phyloP scores from a whole-genome alignment of 1,140 invertebrate species.

The Sycophaga agraensis region DNA sequence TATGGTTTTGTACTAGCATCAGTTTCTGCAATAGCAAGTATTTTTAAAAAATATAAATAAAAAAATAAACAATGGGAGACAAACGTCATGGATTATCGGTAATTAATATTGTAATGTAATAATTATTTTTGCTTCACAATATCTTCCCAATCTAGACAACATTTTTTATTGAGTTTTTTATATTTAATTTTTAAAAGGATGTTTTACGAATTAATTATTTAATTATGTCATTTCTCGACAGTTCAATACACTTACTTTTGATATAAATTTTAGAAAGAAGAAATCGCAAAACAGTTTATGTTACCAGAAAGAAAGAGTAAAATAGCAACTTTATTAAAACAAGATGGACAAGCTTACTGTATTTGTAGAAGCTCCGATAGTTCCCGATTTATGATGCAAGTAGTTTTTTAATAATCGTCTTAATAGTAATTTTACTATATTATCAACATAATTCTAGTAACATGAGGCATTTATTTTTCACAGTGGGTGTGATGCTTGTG shows the following conservation, averaged over 20 bases:
- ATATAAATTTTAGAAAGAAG: conserved; percentile 70
- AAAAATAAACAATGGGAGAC: too few relatives aligned
- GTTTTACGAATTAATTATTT: too few relatives aligned
- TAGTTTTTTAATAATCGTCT: conserved; percentile 30
- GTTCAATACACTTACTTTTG: neutral
- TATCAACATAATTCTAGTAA: neutral
- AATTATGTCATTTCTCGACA: neutral
- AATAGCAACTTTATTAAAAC: conserved; percentile 83
- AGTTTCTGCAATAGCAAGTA: too few relatives aligned
- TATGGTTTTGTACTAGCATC: too few relatives aligned
- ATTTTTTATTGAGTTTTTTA: too few relatives aligned
- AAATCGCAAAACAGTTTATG: conserved; percentile 87
- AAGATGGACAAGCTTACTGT: conserved; percentile 89
- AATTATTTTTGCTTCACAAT: too few relatives aligned
- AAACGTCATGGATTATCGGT: conserved; percentile 40
- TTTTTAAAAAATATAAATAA: too few relatives aligned
- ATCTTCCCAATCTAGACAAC: too few relatives aligned
- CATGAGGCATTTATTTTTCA: conserved; percentile 30
- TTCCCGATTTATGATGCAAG: conserved; percentile 95
- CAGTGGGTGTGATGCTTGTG: conserved; percentile 94
- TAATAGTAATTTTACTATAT: neutral
- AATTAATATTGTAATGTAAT: neutral
- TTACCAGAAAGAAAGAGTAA: conserved; percentile 89
- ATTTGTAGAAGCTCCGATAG: conserved; percentile 92
- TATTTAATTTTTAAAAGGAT: too few relatives aligned